Evolutionary conservation across 1,140 invertebrate species (phyloP).

Genomic region (Phthorimaea operculella): DNA sequence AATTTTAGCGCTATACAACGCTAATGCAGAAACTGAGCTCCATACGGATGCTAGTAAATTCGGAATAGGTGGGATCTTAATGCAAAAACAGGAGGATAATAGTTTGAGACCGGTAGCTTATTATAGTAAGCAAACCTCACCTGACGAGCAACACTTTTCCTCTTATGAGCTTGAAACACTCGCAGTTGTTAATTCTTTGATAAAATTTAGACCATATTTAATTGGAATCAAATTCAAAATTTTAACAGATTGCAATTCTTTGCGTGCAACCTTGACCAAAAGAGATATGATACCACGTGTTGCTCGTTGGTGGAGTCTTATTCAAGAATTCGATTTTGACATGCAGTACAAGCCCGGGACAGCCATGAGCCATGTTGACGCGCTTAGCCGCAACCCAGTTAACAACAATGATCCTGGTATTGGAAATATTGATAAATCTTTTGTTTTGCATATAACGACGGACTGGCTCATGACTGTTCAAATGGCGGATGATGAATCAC

Average conservation of each 20-base stretch:
- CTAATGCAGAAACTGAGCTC: neutral
- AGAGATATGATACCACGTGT: neutral
- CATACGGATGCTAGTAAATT: slow-evolving; percentile 2
- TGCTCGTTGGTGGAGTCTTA: neutral
- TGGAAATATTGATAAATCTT: neutral
- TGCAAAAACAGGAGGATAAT: neutral
- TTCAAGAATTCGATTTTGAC: neutral
- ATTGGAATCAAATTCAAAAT: neutral
- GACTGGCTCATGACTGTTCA: neutral
- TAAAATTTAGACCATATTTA: neutral
- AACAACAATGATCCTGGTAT: neutral
- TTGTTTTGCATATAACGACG: too few relatives aligned
- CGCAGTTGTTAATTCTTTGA: neutral
- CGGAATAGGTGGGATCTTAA: neutral
- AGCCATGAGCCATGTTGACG: neutral
- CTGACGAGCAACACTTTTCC: slow-evolving; percentile 1
- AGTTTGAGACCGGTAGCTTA: neutral
- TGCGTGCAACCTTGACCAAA: neutral
- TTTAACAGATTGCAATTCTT: slow-evolving; percentile 1
- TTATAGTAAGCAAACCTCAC: slow-evolving; percentile 1
- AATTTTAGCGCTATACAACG: slow-evolving; percentile 1
- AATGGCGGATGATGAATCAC: neutral
- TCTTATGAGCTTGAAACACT: slow-evolving; percentile 3
- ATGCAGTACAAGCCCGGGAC: neutral
- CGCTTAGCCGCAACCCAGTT: neutral